Percentiles rank a stretch among this genome's conserved stretches.
Conservation (phyloP, 2,888 invertebrate species). For the Campoplex nolae region DNA sequence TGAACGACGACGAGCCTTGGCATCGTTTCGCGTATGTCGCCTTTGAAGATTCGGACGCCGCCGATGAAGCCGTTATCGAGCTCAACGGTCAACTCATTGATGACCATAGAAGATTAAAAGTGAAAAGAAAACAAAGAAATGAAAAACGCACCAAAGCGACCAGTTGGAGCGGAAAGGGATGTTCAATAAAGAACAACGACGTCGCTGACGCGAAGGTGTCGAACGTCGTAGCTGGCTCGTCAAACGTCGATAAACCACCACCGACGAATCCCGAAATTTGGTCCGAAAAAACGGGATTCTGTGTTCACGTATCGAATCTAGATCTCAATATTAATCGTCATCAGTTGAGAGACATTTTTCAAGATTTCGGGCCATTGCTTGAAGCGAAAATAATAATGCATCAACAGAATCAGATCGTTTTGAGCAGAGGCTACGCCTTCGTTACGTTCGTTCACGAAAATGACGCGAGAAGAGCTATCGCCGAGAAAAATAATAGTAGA, state of each 20-base stretch:
- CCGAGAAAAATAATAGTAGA: constrained; percentile 99
- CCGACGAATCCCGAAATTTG: no score
- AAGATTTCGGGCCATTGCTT: constrained; percentile 97
- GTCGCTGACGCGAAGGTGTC: neutral
- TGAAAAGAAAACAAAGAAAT: constrained; percentile 99
- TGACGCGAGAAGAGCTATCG: constrained; percentile 99
- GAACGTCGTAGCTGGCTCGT: neutral
- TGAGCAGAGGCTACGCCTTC: constrained; percentile 98
- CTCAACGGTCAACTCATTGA: constrained; percentile 95
- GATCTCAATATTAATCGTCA: constrained; percentile 99
- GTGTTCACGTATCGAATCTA: constrained; percentile 97
- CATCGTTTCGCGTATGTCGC: constrained; percentile 99
- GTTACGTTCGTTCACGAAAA: constrained; percentile 99
- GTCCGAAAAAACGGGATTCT: neutral
- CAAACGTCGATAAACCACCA: no score
- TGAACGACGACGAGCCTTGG: constrained; percentile 96
- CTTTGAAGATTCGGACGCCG: constrained; percentile 97
- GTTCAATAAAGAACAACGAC: constrained; percentile 77
- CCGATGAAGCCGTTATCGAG: constrained; percentile 96
- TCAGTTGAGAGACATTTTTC: constrained; percentile 96
- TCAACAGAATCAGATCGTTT: constrained; percentile 85
- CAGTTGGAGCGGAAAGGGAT: constrained; percentile 97
- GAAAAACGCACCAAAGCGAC: constrained; percentile 68
- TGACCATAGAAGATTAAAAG: constrained; percentile 95
- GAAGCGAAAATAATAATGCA: constrained; percentile 99